Base-by-base conservation (phyloP, 64 coral and sea anemone genomes). In the Acropora yongei region DNA sequence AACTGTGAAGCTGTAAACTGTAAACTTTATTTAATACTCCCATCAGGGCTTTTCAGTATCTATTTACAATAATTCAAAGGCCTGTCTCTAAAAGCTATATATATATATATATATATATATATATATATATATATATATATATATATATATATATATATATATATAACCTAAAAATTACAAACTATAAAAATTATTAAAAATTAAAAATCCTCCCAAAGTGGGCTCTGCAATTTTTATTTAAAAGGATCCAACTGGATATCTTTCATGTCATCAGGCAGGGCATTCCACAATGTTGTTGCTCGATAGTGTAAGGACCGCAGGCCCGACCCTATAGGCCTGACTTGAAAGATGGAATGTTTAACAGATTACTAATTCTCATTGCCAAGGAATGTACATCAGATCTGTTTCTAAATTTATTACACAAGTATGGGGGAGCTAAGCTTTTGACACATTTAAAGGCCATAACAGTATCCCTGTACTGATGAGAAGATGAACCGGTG, bases 361-460 rank as follows among this genome's bases (percentile, higher is more conserved):
- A 68, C 66, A 17, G 12, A n/a, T 68, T 68, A n/a, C 66, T 68
- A 68, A 17, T 68, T 68, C 66, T 68, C 12, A 17, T 8, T 68
- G 66, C 66, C 66, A 68, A 68, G 5, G 66, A 55, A 55, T 68
- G 66, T 68, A 68, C 66, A 17, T 68, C 66, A 13, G 66, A 68
- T 68, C 66, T 68, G 4, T 68, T 68, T 68, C 66, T 68, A 68
- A 68, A 68, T 68, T 68, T 13, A 68, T 68, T 68, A n/a, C 66
- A 68, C 66, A 68, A 30, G 30, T 30, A 30, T 30, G 30, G 30
- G 30, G 30, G 30, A 30, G 30, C 30, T 30, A 30, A 30, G 30
- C 30, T 30, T 30, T 30, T 30, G 30, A 30, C 30, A 30, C 30
- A 30, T 30, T 30, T 30, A 30, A 30, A 30, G 30, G 30, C 30